Evolutionary conservation across 2,797 vertebrate species (phyloP).

Genomic region (Sardinella longiceps): DNA sequence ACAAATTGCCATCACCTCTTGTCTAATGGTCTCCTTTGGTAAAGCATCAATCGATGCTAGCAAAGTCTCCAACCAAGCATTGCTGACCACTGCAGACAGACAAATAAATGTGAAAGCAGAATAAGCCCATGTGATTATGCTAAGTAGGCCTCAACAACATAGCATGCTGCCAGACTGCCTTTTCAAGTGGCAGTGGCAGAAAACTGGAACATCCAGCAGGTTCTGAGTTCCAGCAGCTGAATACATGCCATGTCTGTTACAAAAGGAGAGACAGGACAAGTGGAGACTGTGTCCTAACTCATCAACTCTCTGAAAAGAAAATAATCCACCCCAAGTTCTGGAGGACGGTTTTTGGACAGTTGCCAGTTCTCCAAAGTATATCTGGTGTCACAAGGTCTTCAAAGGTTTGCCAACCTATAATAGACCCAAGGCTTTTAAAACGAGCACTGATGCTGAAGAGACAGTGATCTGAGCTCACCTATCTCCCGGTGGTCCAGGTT

Average conservation of each 20-base stretch:
- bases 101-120: background rate
- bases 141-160: background rate
- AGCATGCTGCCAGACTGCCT: background rate
- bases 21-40: constrained; percentile 91
- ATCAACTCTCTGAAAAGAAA: background rate
- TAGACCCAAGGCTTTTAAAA: background rate
- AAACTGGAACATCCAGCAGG: background rate
- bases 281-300: background rate
- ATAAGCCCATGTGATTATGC: background rate
- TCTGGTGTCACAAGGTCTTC: background rate
- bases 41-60: constrained; percentile 86
- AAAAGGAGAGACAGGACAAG: background rate
- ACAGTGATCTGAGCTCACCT: constrained; percentile 71
- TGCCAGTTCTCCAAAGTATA: background rate
- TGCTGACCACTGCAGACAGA: constrained; percentile 83
- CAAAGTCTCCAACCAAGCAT: constrained; percentile 92
- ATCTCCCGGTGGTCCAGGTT: constrained; percentile 90
- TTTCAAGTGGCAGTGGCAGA: background rate
- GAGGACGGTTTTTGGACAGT: background rate
- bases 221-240: background rate
- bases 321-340: background rate
- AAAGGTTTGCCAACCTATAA: background rate
- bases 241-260: background rate
- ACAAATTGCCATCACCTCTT: constrained; percentile 79
- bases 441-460: background rate